Base-by-base conservation (phyloP, 2,888 invertebrate genomes). In the Agrenia bidenticulata region DNA sequence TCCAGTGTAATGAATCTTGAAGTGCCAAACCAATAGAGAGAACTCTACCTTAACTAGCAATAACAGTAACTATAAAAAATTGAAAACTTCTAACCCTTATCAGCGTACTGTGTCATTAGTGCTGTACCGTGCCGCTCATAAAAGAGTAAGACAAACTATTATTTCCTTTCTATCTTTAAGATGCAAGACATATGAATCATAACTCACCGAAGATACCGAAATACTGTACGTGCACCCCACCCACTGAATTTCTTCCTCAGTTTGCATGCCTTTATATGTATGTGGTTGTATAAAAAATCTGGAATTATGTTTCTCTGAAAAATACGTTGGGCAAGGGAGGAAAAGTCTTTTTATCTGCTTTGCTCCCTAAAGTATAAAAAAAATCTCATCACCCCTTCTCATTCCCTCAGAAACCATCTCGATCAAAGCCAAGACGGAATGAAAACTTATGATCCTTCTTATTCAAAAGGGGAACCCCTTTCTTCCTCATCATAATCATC, bases 371-470 rank as follows among this genome's bases (percentile, higher is more conserved):
- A 51, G 51, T 21, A 19, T n/a, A n/a, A n/a, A n/a, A 51, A 23
- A 51, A 51, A 51, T 24, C 51, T 51, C 51, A 51, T 51, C 51
- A 51, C 51, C 51, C 19, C 51, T 51, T 51, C 45, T 15, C 9
- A 45, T 45, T 19, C 19, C 45, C 19, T 45, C 45, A 45, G 23
- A 51, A 51, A 4, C 13, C 51, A 51, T 23, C 23, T 23, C 51
- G 51, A 51, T 51, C 51, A 51, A 51, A 51, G 51, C 51, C 21
- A 39, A 17, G 32, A 59, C 26, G 60, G 39, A 32, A 56, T 61
- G 58, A 61, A 64, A 67, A 63, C 60, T 67, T 67, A 67, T 67
- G 60, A 61, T 63, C 56, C 64, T 61, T 61, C 59, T 27, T 60
- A 55, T 50, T 59, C 60, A 63, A 39, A 50, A 41, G 53, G 51